phyloP scores from a whole-genome alignment of 2,113 vertebrate genomes.

The Hydrochoerus hydrochaeris region DNA sequence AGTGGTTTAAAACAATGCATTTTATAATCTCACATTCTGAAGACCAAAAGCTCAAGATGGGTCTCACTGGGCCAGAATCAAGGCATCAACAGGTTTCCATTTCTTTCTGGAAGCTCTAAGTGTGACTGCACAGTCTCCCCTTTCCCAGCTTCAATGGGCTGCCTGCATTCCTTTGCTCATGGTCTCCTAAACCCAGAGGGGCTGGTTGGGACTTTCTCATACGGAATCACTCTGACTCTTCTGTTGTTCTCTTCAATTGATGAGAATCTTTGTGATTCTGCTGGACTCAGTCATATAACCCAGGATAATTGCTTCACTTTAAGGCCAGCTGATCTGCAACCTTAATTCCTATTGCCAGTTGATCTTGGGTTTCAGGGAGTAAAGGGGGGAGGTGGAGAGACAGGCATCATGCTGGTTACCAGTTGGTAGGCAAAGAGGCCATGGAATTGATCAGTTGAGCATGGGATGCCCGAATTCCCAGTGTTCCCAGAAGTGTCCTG shows the following conservation, averaged over 20 bases:
- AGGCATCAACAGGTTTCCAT: neutral
- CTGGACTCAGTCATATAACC: neutral
- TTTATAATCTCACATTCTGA: neutral
- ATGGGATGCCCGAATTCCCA: neutral
- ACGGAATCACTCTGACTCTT: neutral
- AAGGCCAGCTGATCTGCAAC: neutral
- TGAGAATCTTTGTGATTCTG: neutral
- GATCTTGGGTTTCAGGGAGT: neutral
- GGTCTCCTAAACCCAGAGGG: neutral
- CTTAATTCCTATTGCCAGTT: neutral
- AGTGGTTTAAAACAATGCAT: conserved; percentile 7
- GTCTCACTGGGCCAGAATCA: neutral
- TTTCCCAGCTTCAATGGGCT: neutral
- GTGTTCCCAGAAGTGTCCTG: neutral
- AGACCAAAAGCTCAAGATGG: neutral
- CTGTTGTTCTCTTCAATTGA: neutral
- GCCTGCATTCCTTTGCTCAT: neutral
- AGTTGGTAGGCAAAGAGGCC: neutral
- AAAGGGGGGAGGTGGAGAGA: accelerated
- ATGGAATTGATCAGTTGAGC: neutral
- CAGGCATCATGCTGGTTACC: neutral
- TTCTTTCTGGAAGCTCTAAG: neutral
- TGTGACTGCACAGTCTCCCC: neutral
- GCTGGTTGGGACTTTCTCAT: neutral
- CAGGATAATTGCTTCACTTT: conserved; percentile 11